Conservation (phyloP, 1,140 invertebrate species). For the Oscheius sp. region DNA sequence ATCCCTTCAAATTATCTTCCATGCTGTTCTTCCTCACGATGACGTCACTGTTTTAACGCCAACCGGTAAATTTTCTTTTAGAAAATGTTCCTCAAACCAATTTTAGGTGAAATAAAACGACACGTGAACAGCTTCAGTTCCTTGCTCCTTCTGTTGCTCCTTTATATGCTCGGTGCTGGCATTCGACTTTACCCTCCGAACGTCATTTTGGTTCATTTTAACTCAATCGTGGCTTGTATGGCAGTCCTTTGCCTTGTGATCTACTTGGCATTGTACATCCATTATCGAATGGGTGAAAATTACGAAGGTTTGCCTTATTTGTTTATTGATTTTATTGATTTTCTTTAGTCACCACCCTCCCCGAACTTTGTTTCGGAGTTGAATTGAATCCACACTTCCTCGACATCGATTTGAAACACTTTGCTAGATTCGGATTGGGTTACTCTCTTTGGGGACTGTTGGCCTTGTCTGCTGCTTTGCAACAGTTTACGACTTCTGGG, state of each 20-base stretch:
- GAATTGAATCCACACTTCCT: constrained; percentile 10
- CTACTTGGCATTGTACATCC: not conserved
- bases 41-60: not conserved
- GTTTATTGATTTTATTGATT: not conserved
- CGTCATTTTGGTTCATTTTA: constrained; percentile 11
- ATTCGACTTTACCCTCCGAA: not conserved
- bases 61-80: not conserved
- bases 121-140: constrained; percentile 20
- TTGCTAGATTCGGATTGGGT: not conserved
- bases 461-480: constrained; percentile 2
- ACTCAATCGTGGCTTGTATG: constrained; percentile 10
- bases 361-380: constrained; percentile 21
- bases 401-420: constrained; percentile 27
- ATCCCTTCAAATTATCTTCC: constrained; percentile 10
- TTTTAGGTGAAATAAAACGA: constrained; percentile 7
- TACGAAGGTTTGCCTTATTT: not conserved
- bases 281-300: constrained; percentile 7
- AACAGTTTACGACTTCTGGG: not conserved
- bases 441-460: constrained; percentile 18
- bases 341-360: constrained; percentile 17
- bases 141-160: not conserved
- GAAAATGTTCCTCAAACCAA: not conserved
- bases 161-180: not conserved
- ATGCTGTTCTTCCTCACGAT: constrained; percentile 21
- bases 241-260: not conserved